Conservation (phyloP, 2,113 vertebrate genomes). For the Hipposideros armiger region DNA sequence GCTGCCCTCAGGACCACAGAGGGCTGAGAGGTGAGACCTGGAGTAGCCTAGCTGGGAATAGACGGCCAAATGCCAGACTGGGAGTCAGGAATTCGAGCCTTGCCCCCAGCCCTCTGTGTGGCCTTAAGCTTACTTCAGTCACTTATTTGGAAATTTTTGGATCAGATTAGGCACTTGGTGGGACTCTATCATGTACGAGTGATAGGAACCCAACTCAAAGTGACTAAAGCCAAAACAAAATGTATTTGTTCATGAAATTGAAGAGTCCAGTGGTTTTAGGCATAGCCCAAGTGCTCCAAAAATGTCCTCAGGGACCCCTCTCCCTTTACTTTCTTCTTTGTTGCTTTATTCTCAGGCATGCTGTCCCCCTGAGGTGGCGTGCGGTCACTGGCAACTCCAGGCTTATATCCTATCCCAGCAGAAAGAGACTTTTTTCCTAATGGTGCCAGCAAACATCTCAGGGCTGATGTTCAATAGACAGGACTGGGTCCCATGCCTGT, state of each 20-base stretch:
- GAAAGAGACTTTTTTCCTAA: background rate
- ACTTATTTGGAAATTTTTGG: background rate
- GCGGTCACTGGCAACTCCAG: background rate
- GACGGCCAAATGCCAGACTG: background rate
- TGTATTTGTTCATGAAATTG: background rate
- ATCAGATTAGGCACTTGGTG: background rate
- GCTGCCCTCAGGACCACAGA: accelerated
- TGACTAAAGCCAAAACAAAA: background rate
- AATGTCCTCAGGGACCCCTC: background rate
- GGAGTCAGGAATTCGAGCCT: background rate
- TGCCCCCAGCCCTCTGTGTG: background rate
- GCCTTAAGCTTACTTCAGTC: background rate
- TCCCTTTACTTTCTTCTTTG: background rate
- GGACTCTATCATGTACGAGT: accelerated
- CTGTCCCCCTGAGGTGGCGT: background rate
- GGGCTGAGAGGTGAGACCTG: too few relatives aligned
- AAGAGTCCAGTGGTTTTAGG: background rate
- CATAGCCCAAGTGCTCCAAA: background rate
- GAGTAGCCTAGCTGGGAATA: accelerated
- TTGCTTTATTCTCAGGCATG: background rate
- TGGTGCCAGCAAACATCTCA: background rate
- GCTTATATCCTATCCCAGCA: background rate
- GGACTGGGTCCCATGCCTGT: background rate
- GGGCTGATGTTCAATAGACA: background rate
- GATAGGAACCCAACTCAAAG: background rate